Evolutionary conservation across 2,113 vertebrate genomes (phyloP), one percentile per base, ranked within the genome.

Genomic region (Columba livia): DNA sequence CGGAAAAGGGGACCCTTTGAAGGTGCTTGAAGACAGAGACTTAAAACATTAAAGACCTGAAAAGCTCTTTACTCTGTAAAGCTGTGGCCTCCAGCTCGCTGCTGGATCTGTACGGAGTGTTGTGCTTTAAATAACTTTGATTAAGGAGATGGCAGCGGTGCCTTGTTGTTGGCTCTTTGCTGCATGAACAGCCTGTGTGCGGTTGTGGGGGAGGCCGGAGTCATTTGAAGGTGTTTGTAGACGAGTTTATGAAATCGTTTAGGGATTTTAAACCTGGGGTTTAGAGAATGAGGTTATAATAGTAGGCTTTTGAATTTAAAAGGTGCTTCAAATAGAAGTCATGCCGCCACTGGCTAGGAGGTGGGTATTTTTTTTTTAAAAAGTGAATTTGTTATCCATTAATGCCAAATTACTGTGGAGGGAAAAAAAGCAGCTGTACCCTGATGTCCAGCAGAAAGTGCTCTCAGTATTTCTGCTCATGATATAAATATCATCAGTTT

Each of bases 361-460:
- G 67, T 5, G 36, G 7, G 2, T 50, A 19, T 47, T 47, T 47
- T 17, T 17, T 44, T 44, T 44, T 44, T 18, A 40, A 40, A 40
- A 40, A 12, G 14, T 38, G 19, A 48, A 62, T 64, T 87, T 88
- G 25, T 32, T 82, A 15, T 56, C 51, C 8, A 26, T 54, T 69
- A 47, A 24, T 42, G 12, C 38, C 19, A 58, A 85, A 40, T 75
- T 18, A 21, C 18, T 24, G 2, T 5, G 12, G 2, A 5, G 10
- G 32, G 3, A 1, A 5, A 13, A 3, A 28, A 29, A 47, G 12
- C 10, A 32, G 16, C 25, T 47, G 1, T 32, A 4, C 2, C 25
- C 50, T 79, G 34, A 42, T n/a, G 50, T 50, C 48, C 40, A 5
- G 34, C 34, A 64, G 60, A 31, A 67, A 67, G 25, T 32, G 23